These are phyloP conservation scores for Rhea pennata DNA, from an alignment of 2,113 vertebrate species.

Conservation along the genomic window DNA sequence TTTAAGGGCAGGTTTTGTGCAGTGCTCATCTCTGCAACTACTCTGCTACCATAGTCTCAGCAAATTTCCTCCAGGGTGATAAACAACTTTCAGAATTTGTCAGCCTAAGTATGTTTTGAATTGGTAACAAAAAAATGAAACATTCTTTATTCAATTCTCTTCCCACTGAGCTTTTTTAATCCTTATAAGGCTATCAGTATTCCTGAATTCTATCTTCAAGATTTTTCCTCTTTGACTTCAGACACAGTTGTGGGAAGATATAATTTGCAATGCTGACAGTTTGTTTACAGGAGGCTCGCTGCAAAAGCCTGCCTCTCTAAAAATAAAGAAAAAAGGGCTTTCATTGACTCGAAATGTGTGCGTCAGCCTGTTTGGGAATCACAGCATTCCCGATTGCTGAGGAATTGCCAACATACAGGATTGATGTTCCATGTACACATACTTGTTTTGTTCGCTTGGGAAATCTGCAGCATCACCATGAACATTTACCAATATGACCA, in stretches of 20 bases:
- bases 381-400: not conserved
- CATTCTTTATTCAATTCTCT: not conserved
- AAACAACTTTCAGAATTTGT: not conserved
- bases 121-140: not conserved
- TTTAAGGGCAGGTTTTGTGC: not conserved
- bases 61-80: not conserved
- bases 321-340: not conserved
- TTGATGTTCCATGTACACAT: accelerated
- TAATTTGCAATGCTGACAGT: not conserved
- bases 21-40: not conserved
- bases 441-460: not conserved
- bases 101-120: not conserved
- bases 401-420: not conserved
- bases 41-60: not conserved
- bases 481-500: not conserved
- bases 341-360: not conserved
- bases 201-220: not conserved
- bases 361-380: not conserved
- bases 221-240: not conserved
- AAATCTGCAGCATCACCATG: not conserved
- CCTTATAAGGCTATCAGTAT: not conserved
- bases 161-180: not conserved
- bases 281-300: not conserved
- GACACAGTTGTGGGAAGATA: not conserved
- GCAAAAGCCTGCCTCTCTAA: not conserved